Evolutionary conservation across 2,888 invertebrate genomes (phyloP).

Genomic region (Tenthredo mesomela): DNA sequence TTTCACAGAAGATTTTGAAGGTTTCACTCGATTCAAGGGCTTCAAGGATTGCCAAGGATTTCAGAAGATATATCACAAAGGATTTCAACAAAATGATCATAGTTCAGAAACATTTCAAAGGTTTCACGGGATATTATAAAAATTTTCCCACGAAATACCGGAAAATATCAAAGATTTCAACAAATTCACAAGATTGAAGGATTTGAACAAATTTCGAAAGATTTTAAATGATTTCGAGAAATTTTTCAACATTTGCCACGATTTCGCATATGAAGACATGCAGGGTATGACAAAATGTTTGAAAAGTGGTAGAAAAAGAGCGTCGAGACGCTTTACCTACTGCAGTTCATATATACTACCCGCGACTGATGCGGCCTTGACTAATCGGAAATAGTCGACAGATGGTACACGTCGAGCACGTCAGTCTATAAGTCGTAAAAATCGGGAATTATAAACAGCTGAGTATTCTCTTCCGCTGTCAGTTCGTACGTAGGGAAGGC

Average conservation of each 20-base stretch:
- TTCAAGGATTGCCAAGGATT: not conserved
- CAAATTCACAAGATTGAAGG: not conserved
- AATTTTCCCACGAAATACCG: not conserved
- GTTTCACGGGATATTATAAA: not conserved
- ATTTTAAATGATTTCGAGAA: not conserved
- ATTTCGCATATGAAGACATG: not conserved
- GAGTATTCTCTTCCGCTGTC: not conserved
- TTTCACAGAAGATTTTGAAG: not conserved
- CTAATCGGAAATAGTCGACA: slow-evolving; percentile 43
- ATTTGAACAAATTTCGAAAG: not conserved
- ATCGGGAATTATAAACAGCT: slow-evolving; percentile 29
- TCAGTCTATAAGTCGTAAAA: not conserved
- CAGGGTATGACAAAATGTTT: not conserved
- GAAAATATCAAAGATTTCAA: not conserved
- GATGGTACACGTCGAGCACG: not conserved
- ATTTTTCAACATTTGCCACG: not conserved
- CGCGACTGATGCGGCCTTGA: slow-evolving; percentile 28
- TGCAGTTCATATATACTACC: not conserved
- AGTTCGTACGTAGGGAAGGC: not conserved
- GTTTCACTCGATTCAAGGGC: not conserved
- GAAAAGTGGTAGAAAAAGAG: not conserved
- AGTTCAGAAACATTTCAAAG: not conserved
- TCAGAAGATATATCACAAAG: not conserved
- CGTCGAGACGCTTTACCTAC: not conserved
- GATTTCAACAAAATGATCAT: no score